These are phyloP conservation scores for Scomber japonicus DNA, from an alignment of 2,113 vertebrate species.

Conservation along the genomic window DNA sequence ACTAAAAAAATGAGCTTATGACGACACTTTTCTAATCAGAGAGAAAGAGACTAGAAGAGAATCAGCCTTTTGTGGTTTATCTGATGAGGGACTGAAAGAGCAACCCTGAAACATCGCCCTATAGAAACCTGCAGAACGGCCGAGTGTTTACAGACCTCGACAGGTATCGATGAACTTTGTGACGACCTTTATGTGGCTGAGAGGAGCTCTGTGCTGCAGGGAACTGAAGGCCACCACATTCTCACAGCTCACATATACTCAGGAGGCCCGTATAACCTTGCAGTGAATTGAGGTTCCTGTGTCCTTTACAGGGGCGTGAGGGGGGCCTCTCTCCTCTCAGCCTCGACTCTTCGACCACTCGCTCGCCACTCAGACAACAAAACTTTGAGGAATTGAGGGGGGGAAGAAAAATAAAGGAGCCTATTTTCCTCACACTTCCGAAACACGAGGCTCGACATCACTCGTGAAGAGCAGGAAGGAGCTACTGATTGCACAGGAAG, in stretches of 20 bases:
- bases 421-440: slow-evolving; percentile 22
- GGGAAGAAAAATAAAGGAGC: not conserved
- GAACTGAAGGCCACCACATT: slow-evolving; percentile 24
- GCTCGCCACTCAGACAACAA: not conserved
- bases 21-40: no score
- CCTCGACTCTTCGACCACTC: slow-evolving; percentile 7
- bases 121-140: not conserved
- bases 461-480: slow-evolving; percentile 54
- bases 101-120: no score
- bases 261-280: slow-evolving; percentile 13
- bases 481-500: slow-evolving; percentile 70
- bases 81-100: not conserved
- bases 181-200: slow-evolving; percentile 5
- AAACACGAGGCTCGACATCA: slow-evolving; percentile 40
- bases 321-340: not conserved
- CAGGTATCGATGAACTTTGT: not conserved
- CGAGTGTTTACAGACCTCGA: not conserved
- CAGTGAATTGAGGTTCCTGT: slow-evolving; percentile 23
- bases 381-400: not conserved
- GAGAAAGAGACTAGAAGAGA: not conserved
- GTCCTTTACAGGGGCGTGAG: slow-evolving; percentile 4
- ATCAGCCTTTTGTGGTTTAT: not conserved
- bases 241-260: slow-evolving; percentile 3
- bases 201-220: not conserved
- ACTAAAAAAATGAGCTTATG: not conserved